These are phyloP conservation scores for Eremobia ochroleuca DNA, from an alignment of 2,888 invertebrate genomes.

Conservation along the genomic window DNA sequence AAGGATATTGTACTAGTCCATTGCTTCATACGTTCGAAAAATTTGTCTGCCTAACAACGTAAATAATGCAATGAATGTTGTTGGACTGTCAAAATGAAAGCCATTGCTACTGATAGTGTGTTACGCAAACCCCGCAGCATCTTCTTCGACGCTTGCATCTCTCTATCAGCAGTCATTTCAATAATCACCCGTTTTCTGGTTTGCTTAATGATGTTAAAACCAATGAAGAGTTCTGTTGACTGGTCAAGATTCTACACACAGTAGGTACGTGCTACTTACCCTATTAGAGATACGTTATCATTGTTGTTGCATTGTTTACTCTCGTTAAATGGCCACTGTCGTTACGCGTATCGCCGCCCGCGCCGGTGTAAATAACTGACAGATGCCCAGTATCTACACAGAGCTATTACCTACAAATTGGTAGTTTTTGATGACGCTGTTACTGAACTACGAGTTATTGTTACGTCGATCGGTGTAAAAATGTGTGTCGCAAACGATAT, in stretches of 20 bases:
- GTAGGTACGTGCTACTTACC: neutral
- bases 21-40: too few relatives aligned
- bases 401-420: neutral
- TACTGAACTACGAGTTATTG: too few relatives aligned
- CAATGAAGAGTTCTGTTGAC: neutral
- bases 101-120: too few relatives aligned
- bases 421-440: neutral
- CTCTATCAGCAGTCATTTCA: neutral
- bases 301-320: slow-evolving; percentile 24
- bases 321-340: slow-evolving; percentile 20
- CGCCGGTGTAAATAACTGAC: slow-evolving; percentile 9
- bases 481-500: too few relatives aligned
- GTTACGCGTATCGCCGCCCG: slow-evolving; percentile 13
- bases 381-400: neutral
- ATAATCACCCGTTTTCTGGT: neutral
- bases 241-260: slow-evolving; percentile 6
- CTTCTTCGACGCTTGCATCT: neutral
- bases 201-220: neutral
- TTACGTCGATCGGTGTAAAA: too few relatives aligned
- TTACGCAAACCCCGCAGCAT: neutral
- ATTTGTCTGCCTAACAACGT: too few relatives aligned
- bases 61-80: too few relatives aligned
- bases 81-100: too few relatives aligned
- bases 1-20: too few relatives aligned
- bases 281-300: slow-evolving; percentile 32